Evolutionary conservation across 2,888 invertebrate genomes (phyloP), one percentile per base, ranked within the genome.

Genomic region (Ischnura elegans): DNA sequence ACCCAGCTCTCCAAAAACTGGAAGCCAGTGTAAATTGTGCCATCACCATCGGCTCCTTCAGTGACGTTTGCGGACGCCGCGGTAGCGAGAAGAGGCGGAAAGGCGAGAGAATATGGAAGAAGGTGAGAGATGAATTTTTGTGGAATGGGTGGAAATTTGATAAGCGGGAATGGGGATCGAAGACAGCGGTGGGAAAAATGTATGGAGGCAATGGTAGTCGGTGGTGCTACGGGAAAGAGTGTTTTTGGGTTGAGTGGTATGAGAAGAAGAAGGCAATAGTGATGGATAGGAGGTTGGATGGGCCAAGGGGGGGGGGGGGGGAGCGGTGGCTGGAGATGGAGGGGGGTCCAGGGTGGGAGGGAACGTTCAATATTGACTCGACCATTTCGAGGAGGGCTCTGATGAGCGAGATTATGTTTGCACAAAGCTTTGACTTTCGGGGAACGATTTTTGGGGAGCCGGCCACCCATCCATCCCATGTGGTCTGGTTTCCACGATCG

Each of bases 361-460:
- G 36, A 76, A 87, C 51, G 87, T 47, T 51, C 87, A 87, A 90
- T 90, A 90, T 90, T 90, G 90, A 90, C 90, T 61, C 61, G 61
- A 90, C 55, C 25, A 55, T 90, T 61, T 90, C 90, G 90, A 90
- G 43, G 42, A 61, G 90, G 90, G 90, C 43, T 90, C 61, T 61
- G 90, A 90, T 90, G 90, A 90, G 90, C 90, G 61, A 90, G 90
- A 90, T 90, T 90, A 90, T 90, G 90, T 90, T 90, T 90, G 90
- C 90, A 90, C 90, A 90, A 90, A 90, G 90, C 90, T 90, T 90
- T 90, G 90, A 90, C 90, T 90, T 90, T 90, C 90, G 43, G 61
- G 76, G 90, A 90, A 90, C 90, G 90, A 90, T 90, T 90, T 66
- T 90, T 61, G 90, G 90, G 43, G 13, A 43, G 43, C 66, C 42